Evolutionary conservation across 2,113 vertebrate genomes (phyloP), one percentile per base, ranked within the genome.

Genomic region (Rhagologus leucostigma): DNA sequence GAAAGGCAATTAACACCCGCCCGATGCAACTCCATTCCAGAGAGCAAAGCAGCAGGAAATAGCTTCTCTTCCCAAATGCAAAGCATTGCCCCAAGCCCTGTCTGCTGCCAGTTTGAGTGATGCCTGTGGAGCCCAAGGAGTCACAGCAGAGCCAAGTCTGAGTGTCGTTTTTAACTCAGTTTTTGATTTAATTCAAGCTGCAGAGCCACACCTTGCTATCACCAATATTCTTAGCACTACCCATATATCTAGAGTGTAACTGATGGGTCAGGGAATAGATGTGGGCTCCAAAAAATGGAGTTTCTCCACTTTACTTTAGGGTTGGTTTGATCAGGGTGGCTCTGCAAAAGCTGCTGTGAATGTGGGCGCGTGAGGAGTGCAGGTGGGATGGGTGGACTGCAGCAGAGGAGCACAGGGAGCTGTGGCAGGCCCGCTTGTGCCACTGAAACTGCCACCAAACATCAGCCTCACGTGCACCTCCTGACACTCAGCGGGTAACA

Each of bases 351-450:
- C 32, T 56, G n/a, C 10, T 87, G 44, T 64, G 82, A 39, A 15
- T 3, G 3, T 57, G 3, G 8, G 62, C 55, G 9, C 0, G 0
- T 7, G 55, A 76, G 18, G 13, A 16, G 33, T 27, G 42, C 59
- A n/a, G 1, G 1, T 0, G 1, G 75, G 35, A 5, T n/a, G 64
- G 47, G 32, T 26, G 42, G n/a, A 9, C 7, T 6, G n/a, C 30
- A 55, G 64, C 47, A 35, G 64, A 56, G 63, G n/a, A 62, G 11
- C 8, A 6, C 8, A 8, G 24, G 6, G 55, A 44, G 10, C 62
- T 70, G 33, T 56, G 52, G 14, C 65, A 71, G 35, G 16, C 37
- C 53, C 53, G 19, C 44, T 44, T 11, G 4, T 59, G 57, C 53
- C 24, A 3, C 70, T 77, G 59, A 21, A 46, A 42, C 10, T 56